Conservation (phyloP, 2,888 invertebrate species). For the Stomorhina lunata region DNA sequence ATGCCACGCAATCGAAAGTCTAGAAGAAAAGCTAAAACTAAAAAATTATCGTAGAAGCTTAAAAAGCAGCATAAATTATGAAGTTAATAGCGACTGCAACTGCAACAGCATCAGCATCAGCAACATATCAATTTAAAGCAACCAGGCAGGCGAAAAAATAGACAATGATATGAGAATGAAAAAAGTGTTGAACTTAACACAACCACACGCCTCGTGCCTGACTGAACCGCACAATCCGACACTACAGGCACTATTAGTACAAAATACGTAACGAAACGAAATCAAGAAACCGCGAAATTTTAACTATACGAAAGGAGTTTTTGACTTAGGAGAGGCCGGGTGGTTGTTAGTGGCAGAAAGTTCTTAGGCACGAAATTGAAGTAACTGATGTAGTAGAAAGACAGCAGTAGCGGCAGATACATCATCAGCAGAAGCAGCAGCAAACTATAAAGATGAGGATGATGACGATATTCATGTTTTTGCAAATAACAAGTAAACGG, state of each 20-base stretch:
- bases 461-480: conserved; percentile 59
- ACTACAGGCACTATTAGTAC: conserved; percentile 41
- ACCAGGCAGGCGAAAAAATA: background rate
- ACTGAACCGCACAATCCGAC: conserved; percentile 24
- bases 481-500: conserved; percentile 51
- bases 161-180: background rate
- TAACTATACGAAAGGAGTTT: background rate
- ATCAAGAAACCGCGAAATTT: conserved; percentile 21
- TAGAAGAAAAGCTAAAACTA: conserved; percentile 2
- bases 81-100: conserved; percentile 20
- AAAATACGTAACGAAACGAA: conserved; percentile 39
- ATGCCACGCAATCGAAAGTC: conserved; percentile 35
- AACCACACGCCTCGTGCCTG: conserved; percentile 61
- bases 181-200: conserved; percentile 59
- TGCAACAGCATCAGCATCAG: no score
- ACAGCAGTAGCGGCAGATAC: conserved; percentile 10
- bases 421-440: conserved; percentile 25
- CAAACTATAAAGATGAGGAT: conserved; percentile 42
- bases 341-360: background rate
- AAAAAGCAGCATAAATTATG: conserved; percentile 46
- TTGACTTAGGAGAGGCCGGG: background rate
- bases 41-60: conserved; percentile 13
- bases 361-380: conserved; percentile 48
- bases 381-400: conserved; percentile 26
- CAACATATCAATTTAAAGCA: background rate